Percentiles rank a stretch among this genome's conserved stretches.
Conservation (phyloP, 2,888 invertebrate genomes). For the Eupithecia pulchellata region DNA sequence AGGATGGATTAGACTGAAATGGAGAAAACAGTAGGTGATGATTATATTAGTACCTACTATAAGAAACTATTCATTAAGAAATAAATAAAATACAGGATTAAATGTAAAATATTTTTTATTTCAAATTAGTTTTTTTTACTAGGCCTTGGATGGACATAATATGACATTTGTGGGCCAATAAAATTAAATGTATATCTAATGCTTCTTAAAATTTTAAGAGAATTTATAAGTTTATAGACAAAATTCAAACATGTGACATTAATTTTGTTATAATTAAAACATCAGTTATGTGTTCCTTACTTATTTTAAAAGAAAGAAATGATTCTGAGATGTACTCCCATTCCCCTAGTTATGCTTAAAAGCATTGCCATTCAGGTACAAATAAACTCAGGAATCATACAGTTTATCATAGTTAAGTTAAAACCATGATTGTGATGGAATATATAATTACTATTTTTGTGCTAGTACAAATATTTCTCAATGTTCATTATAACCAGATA, state of each 20-base stretch:
- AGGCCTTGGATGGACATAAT: constrained; percentile 14
- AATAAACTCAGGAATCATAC: not conserved
- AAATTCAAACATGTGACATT: constrained; percentile 1
- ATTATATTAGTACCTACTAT: constrained; percentile 1
- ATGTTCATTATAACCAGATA: constrained; percentile 78
- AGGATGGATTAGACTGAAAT: constrained; percentile 91
- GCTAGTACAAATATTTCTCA: constrained; percentile 69
- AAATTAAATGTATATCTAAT: not conserved
- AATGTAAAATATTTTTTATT: constrained; percentile 24
- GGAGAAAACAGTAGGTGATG: not conserved
- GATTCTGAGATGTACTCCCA: not conserved
- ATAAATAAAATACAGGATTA: constrained; percentile 12
- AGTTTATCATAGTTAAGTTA: not conserved
- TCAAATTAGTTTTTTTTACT: constrained; percentile 19
- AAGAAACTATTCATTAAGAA: constrained; percentile 11
- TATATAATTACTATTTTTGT: constrained; percentile 49
- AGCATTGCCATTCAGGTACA: not conserved
- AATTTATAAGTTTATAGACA: not conserved
- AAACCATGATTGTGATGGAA: constrained; percentile 2
- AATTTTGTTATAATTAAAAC: constrained; percentile 54
- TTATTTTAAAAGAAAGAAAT: constrained; percentile 50
- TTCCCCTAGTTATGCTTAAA: not conserved
- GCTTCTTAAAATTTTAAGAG: not conserved
- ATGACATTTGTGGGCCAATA: not conserved
- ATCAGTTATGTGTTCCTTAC: constrained; percentile 65